Percentiles rank a stretch among this genome's conserved stretches.
These are phyloP conservation scores for Acleris holmiana DNA, from an alignment of 2,888 invertebrate genomes.

Conservation along the genomic window DNA sequence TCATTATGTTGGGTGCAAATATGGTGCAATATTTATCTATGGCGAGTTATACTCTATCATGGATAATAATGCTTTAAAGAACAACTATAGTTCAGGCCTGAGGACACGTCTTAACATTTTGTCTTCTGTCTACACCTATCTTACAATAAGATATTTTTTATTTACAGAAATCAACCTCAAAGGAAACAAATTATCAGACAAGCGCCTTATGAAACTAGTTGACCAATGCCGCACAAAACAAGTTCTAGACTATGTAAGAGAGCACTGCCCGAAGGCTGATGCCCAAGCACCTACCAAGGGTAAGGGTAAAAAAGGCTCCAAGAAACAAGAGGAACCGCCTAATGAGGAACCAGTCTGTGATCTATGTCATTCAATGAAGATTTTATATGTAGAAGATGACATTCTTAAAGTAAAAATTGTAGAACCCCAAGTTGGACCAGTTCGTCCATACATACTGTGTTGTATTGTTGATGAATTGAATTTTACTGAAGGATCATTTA, in stretches of 20 bases:
- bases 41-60: too few species aligned
- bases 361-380: conserved; percentile 69
- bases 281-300: conserved; percentile 55
- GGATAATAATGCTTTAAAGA: too few species aligned
- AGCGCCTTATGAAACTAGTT: conserved; percentile 89
- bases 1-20: too few species aligned
- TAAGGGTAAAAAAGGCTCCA: conserved; percentile 67
- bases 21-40: too few species aligned
- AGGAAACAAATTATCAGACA: conserved; percentile 89
- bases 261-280: conserved; percentile 82
- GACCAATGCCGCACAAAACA: conserved; percentile 90
- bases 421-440: conserved; percentile 82
- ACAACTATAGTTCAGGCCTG: too few species aligned
- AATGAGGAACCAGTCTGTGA: conserved; percentile 59
- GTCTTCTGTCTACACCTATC: background rate
- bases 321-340: conserved; percentile 66
- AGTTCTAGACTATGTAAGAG: conserved; percentile 90
- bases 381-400: conserved; percentile 79
- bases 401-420: conserved; percentile 78
- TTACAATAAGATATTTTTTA: background rate
- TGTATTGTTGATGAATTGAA: conserved; percentile 87
- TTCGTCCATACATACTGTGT: conserved; percentile 89
- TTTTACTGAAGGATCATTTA: conserved; percentile 87
- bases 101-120: too few species aligned
- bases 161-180: conserved; percentile 88